These are phyloP conservation scores for Corythaixoides concolor DNA, from an alignment of 2,113 vertebrate species.

Conservation along the genomic window DNA sequence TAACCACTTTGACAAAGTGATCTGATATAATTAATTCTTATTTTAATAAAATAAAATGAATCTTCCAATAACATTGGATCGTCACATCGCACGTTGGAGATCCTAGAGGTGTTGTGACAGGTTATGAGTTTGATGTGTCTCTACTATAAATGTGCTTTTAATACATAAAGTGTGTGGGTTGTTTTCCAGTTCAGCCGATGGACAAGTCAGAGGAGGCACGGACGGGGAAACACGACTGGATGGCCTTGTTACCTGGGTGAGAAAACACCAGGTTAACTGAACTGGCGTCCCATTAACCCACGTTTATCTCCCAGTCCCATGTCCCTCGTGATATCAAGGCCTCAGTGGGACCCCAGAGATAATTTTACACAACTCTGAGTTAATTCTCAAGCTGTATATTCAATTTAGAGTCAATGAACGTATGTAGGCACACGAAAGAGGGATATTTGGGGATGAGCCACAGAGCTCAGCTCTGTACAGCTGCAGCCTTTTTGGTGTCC, in stretches of 20 bases:
- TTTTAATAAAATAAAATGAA: neutral
- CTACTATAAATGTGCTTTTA: neutral
- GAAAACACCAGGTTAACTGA: neutral
- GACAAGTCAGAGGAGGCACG: neutral
- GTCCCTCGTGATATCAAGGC: rapidly evolving
- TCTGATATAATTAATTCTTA: neutral
- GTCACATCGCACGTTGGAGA: neutral
- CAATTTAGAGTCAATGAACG: no score
- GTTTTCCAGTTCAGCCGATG: neutral
- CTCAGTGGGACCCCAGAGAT: neutral
- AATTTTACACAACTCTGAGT: neutral
- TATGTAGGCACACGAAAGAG: neutral
- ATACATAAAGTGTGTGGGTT: rapidly evolving
- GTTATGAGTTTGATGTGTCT: neutral
- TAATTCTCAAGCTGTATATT: neutral
- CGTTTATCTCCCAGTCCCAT: rapidly evolving
- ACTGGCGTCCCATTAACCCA: neutral
- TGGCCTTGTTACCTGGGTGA: rapidly evolving
- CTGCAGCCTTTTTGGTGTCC: neutral
- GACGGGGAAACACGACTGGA: rapidly evolving
- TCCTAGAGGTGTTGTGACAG: neutral
- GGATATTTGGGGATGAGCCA: rapidly evolving
- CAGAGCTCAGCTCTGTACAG: neutral
- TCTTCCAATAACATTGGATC: neutral
- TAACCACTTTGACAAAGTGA: neutral